Percentiles rank a stretch among this genome's conserved stretches.
Evolutionary conservation across 2,797 vertebrate species (phyloP).

Genomic region (Podarcis siculus): DNA sequence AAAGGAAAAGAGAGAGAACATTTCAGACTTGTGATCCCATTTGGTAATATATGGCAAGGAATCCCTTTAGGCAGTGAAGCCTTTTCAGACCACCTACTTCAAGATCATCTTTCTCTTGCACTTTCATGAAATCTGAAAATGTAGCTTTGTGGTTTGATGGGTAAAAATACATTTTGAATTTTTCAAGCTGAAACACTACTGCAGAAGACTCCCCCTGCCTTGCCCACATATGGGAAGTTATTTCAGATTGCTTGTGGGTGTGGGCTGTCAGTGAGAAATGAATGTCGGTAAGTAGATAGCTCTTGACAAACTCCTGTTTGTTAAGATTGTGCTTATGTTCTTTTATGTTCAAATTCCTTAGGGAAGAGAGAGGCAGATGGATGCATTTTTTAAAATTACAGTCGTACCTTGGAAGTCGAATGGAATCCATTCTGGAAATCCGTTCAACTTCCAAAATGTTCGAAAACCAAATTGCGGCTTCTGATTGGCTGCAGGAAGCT

Average conservation of each 20-base stretch:
- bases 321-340: constrained; percentile 2
- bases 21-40: background rate
- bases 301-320: background rate
- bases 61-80: background rate
- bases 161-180: background rate
- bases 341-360: background rate
- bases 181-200: background rate
- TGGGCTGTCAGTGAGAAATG: constrained; percentile 12
- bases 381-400: background rate
- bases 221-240: constrained; percentile 15
- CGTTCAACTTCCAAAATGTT: too few species aligned
- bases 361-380: background rate
- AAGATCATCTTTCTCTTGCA: background rate
- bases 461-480: too few species aligned
- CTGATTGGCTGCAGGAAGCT: too few species aligned
- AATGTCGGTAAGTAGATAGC: constrained; percentile 7
- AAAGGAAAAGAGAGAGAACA: background rate
- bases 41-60: background rate
- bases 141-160: background rate
- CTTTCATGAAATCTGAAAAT: background rate
- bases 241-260: constrained; percentile 10
- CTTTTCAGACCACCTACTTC: background rate
- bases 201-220: background rate
- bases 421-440: too few species aligned
- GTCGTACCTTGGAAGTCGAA: too few species aligned